Base-by-base conservation (phyloP, 2,797 vertebrate genomes). In the Enoplosus armatus region DNA sequence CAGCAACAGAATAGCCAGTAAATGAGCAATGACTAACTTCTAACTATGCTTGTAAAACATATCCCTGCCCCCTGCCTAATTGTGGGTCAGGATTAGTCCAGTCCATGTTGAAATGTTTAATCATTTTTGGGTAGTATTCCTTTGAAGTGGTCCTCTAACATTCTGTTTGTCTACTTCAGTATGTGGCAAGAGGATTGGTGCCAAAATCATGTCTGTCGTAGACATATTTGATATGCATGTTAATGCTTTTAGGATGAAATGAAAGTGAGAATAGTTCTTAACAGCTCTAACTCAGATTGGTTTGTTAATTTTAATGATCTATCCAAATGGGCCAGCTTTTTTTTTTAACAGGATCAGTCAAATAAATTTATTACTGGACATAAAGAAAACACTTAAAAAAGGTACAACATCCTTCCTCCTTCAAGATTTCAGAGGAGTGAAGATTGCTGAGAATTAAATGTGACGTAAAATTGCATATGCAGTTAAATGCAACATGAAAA, bases 41-140 rank as follows among this genome's bases (percentile, higher is more conserved):
- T 29, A 22, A 31, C 43, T 26, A 4, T 33, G 41, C 47, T 79
- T 53, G 6, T 55, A n/a, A 75, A 79, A 68, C 24, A 35, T 35
- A 58, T 50, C 43, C 11, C 35, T 31, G 20, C 45, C 10, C 24
- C 14, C 22, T n/a, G n/a, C n/a, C 48, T 55, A 31, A 71, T 26
- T 47, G n/a, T 51, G 26, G n/a, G n/a, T n/a, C n/a, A n/a, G n/a
- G n/a, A n/a, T n/a, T n/a, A n/a, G n/a, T n/a, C n/a, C 15, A 27
- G 55, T 56, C 26, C 43, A 31, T 12, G 39, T 66, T 55, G 22
- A 29, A 41, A 64, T 41, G 35, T 63, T 56, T 64, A 35, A 48
- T 48, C 3, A 41, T 43, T 59, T 41, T 60, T 41, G 24, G 6
- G 24, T 11, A 61, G 8, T 5, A 18, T n/a, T 48, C 43, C 29